Conservation (phyloP, 2,888 invertebrate genomes). For the Exephanes ischioxanthus region DNA sequence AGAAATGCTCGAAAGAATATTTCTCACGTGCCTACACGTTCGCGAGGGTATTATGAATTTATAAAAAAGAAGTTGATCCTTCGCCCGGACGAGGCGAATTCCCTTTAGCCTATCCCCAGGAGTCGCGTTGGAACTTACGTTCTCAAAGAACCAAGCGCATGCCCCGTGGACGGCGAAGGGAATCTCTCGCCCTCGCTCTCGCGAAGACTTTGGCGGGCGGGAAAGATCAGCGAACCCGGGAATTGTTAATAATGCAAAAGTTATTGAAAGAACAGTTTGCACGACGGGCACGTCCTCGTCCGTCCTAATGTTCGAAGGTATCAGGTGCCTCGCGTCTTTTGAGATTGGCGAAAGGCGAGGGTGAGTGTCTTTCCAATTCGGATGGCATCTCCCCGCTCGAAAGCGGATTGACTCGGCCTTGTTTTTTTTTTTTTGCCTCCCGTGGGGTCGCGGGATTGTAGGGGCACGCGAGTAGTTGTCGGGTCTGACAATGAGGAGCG, state of each 20-base stretch:
- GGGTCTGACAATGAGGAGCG: conserved; percentile 67
- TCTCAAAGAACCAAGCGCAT: conserved; percentile 11
- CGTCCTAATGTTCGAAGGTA: conserved; percentile 41
- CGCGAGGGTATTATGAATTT: conserved; percentile 33
- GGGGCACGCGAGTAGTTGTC: conserved; percentile 66
- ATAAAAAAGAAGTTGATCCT: conserved; percentile 37
- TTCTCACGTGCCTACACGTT: not conserved
- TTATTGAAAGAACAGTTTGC: conserved; percentile 59
- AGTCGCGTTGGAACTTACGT: conserved; percentile 26
- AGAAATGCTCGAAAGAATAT: conserved; percentile 14
- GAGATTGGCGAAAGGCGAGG: conserved; percentile 42
- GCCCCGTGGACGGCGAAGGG: not conserved
- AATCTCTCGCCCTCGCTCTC: not conserved
- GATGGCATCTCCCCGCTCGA: conserved; percentile 46
- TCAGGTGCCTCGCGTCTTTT: conserved; percentile 62
- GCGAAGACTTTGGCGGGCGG: conserved; percentile 6
- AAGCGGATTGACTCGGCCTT: conserved; percentile 61
- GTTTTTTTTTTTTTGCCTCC: conserved; percentile 46
- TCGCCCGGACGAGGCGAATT: conserved; percentile 1
- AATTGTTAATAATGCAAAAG: conserved; percentile 68
- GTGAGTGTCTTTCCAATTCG: conserved; percentile 51
- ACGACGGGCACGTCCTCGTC: conserved; percentile 61
- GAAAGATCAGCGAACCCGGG: conserved; percentile 10
- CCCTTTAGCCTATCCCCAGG: conserved; percentile 11
- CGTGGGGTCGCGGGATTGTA: conserved; percentile 36